phyloP scores from a whole-genome alignment of 2,888 invertebrate genomes.

The Pediacus dermestoides region DNA sequence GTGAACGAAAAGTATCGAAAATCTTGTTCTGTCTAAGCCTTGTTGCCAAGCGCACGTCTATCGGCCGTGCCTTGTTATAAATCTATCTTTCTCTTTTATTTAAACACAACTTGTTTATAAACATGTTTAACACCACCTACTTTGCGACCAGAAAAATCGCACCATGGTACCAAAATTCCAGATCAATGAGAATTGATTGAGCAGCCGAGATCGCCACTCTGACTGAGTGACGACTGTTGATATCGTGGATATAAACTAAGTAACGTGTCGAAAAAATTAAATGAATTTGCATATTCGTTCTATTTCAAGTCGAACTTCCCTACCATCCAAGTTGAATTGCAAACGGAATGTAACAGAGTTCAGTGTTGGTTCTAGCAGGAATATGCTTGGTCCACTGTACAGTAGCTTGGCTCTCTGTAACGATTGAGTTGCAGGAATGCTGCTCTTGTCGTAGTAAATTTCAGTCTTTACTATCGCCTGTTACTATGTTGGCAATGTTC shows the following conservation, averaged over 20 bases:
- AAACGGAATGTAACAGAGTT: conserved; percentile 21
- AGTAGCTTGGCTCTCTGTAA: conserved; percentile 34
- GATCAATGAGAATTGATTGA: conserved; percentile 2
- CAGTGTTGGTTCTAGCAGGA: conserved; percentile 14
- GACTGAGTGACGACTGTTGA: conserved; percentile 8
- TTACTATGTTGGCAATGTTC: conserved; percentile 28
- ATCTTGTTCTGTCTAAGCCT: conserved; percentile 36
- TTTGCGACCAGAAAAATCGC: conserved; percentile 12
- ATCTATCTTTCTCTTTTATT: conserved; percentile 23
- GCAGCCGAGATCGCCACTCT: conserved; percentile 7
- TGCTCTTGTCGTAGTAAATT: conserved; percentile 34
- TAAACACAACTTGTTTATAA: conserved; percentile 33
- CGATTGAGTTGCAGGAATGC: conserved; percentile 38
- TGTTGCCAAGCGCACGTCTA: conserved; percentile 39
- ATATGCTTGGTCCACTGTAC: conserved; percentile 26
- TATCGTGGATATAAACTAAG: conserved; percentile 4
- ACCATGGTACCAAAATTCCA: conserved; percentile 10
- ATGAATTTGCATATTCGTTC: conserved; percentile 34
- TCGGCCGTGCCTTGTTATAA: conserved; percentile 1
- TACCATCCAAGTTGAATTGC: conserved; percentile 17
- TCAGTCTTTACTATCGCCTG: conserved; percentile 28
- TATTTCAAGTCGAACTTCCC: conserved; percentile 31
- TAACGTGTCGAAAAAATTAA: conserved; percentile 29
- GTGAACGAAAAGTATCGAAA: conserved; percentile 40
- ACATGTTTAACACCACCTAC: conserved; percentile 25